Evolutionary conservation across 1,140 invertebrate species (phyloP), one percentile per base, ranked within the genome.

Genomic region (Pogonomyrmex barbatus): DNA sequence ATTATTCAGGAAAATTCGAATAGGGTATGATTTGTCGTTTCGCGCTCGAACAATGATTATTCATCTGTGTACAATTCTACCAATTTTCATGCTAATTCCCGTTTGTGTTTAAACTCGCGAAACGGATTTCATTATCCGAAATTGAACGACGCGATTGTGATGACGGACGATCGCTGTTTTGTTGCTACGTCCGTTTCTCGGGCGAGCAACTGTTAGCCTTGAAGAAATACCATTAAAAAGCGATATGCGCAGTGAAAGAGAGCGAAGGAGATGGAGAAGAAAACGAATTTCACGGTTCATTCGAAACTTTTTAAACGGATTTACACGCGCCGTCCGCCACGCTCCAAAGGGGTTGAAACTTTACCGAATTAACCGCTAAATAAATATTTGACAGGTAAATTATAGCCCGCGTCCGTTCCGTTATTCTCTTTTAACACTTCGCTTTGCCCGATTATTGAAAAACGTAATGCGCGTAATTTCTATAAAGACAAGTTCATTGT

Each of bases 281-380:
- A 89, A 91, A 85, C 81, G 76, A 93, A 91, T 93, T 93, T 93
- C 91, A 93, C 86, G 92, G 87, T 92, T 91, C 90, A 92, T 93
- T 93, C 88, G 92, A 91, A 91, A 91, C 92, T 89, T 92, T 92
- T 91, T 87, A 89, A 73, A 71, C 77, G 86, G 36, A 88, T 85
- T 89, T 88, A 79, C 73, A 88, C 58, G 85, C 81, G 62, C 47
- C 50, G 24, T 85, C 65, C 14, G 70, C 47, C 56, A 63, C 62
- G 58, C 83, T 85, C 39, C 33, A 12, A 62, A 50, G 30, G 77
- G 85, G 73, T 68, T 85, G 88, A 71, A 91, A 89, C 77, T 91
- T 91, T 89, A 63, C 75, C 88, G 86, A 91, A 91, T 91, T 86
- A 91, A 90, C 79, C 83, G 88, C 77, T 88, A 89, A 91, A 86